These are phyloP conservation scores for Epizoanthus stellaris DNA, from an alignment of 92 coral and sea anemone genomes.

Conservation along the genomic window DNA sequence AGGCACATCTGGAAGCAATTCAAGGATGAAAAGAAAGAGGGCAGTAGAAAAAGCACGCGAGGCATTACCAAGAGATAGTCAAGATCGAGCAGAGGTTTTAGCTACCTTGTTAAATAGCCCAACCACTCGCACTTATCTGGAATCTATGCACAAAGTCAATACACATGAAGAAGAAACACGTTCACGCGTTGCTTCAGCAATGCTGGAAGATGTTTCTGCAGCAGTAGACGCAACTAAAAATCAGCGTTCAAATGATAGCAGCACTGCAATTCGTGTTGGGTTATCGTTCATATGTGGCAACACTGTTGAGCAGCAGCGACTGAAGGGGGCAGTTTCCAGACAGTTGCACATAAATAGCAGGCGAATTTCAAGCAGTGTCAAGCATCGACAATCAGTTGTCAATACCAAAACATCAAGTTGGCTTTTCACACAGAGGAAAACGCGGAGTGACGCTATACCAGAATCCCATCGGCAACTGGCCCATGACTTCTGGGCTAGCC, in stretches of 20 bases:
- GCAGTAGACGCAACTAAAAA: background rate
- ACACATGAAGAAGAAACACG: background rate
- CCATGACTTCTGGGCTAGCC: slow-evolving; percentile 16
- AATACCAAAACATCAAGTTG: background rate
- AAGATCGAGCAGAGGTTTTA: too few relatives aligned
- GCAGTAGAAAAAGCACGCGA: too few relatives aligned
- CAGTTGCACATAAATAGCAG: background rate
- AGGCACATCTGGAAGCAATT: too few relatives aligned
- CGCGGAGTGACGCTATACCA: background rate
- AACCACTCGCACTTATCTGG: too few relatives aligned
- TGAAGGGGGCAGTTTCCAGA: background rate
- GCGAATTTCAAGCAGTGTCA: background rate
- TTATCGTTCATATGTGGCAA: background rate
- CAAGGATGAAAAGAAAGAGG: too few relatives aligned
- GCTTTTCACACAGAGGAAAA: background rate
- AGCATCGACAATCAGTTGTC: background rate
- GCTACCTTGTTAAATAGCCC: too few relatives aligned
- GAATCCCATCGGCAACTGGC: background rate
- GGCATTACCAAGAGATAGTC: too few relatives aligned
- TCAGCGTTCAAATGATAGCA: background rate
- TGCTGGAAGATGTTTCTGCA: background rate
- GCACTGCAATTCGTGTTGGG: background rate
- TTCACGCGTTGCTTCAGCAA: background rate
- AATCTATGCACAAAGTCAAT: background rate
- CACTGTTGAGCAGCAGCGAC: background rate